Evolutionary conservation across 2,888 invertebrate genomes (phyloP).

Genomic region (Ophioninae sp.): DNA sequence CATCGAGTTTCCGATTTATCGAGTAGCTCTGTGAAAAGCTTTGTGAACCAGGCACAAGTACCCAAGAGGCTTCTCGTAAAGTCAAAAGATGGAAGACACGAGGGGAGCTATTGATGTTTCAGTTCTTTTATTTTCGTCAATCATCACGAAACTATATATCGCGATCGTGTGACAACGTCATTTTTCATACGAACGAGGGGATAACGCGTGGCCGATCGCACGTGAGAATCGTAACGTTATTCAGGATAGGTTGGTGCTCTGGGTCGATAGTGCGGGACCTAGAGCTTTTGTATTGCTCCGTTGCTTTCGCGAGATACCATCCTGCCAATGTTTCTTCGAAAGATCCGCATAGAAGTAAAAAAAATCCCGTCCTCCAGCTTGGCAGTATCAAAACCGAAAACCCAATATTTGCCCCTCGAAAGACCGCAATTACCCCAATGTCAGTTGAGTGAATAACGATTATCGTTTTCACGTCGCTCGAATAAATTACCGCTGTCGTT

Average conservation of each 20-base stretch:
- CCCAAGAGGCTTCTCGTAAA: not conserved
- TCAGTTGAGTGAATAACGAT: not conserved
- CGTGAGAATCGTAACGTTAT: slow-evolving; percentile 53
- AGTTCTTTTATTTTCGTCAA: slow-evolving; percentile 17
- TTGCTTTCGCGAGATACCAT: slow-evolving; percentile 32
- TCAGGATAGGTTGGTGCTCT: slow-evolving; percentile 42
- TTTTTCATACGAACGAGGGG: slow-evolving; percentile 31
- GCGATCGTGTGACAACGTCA: slow-evolving; percentile 2
- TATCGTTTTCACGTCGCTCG: too few relatives aligned
- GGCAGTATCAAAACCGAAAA: not conserved
- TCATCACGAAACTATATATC: not conserved
- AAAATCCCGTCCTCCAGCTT: not conserved
- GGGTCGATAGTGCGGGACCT: slow-evolving; percentile 58
- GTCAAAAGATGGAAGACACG: not conserved
- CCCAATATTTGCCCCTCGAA: not conserved
- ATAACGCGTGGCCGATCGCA: slow-evolving; percentile 55
- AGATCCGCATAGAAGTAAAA: not conserved
- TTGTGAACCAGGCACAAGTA: not conserved
- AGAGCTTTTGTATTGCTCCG: slow-evolving; percentile 27
- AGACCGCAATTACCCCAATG: not conserved
- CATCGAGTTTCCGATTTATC: too few relatives aligned
- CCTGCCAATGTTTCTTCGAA: slow-evolving; percentile 16
- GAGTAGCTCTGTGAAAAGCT: too few relatives aligned
- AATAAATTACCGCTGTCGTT: too few relatives aligned
- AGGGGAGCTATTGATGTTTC: not conserved